A percentile compares a stretch with the other conserved stretches of the same genome.
Conservation (phyloP, 2,888 invertebrate genomes). For the Macrophya alboannulata region DNA sequence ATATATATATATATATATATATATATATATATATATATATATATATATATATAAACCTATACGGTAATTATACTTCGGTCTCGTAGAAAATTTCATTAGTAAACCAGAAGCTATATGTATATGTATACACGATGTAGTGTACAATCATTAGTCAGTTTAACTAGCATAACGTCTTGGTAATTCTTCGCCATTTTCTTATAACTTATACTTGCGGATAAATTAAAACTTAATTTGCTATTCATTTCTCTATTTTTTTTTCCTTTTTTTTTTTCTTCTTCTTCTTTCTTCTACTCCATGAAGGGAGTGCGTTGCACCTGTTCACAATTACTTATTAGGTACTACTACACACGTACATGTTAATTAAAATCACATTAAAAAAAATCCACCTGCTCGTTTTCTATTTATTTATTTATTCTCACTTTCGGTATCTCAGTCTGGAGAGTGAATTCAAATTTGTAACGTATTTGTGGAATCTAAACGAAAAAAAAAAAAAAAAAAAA, state of each 20-base stretch:
- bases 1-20: too few relatives aligned
- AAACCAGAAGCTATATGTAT: slow-evolving; percentile 26
- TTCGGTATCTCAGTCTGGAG: not conserved
- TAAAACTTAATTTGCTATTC: slow-evolving; percentile 37
- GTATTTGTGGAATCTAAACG: not conserved
- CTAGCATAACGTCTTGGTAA: slow-evolving; percentile 45
- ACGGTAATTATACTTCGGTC: not conserved
- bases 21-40: too few relatives aligned
- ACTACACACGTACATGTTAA: not conserved
- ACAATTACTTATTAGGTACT: slow-evolving; percentile 2
- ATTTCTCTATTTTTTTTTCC: not conserved
- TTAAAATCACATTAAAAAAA: not conserved
- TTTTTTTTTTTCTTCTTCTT: not conserved
- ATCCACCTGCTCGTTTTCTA: not conserved
- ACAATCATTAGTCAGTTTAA: slow-evolving; percentile 45
- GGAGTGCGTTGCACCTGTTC: not conserved
- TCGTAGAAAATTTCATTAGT: slow-evolving; percentile 34
- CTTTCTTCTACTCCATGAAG: not conserved
- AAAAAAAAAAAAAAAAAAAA: not conserved
- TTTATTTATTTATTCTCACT: not conserved
- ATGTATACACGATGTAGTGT: too few relatives aligned
- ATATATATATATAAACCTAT: too few relatives aligned
- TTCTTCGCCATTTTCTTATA: slow-evolving; percentile 30
- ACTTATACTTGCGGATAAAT: slow-evolving; percentile 29
- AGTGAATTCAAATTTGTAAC: not conserved